Conservation (phyloP, 2,113 vertebrate species). For the Halcyon malimbica region DNA sequence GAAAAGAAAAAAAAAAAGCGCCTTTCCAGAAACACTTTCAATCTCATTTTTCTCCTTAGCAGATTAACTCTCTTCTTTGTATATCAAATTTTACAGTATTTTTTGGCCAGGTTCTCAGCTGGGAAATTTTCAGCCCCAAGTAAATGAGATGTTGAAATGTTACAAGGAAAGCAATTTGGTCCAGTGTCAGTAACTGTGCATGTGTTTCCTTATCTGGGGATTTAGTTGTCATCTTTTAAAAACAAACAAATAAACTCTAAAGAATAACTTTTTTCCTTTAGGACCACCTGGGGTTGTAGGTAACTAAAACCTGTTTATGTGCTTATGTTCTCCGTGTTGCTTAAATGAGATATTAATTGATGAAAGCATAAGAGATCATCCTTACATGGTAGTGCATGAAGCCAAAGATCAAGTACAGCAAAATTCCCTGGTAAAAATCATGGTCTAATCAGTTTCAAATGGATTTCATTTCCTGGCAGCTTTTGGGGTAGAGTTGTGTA, state of each 20-base stretch:
- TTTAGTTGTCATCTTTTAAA: not conserved
- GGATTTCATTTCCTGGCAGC: not conserved
- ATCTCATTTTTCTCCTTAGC: not conserved
- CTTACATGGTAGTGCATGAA: not conserved
- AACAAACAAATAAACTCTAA: not conserved
- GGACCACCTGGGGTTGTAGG: not conserved
- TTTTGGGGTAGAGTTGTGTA: not conserved
- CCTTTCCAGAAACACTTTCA: not conserved
- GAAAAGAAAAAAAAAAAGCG: no score
- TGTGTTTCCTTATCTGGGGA: not conserved
- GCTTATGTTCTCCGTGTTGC: not conserved
- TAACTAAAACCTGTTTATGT: not conserved
- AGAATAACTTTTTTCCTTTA: not conserved
- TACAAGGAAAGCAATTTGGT: not conserved
- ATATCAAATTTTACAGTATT: not conserved
- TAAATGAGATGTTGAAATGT: not conserved
- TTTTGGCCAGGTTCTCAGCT: not conserved
- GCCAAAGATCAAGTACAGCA: not conserved
- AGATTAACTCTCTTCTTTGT: not conserved
- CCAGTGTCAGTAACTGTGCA: not conserved
- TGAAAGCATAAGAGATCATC: not conserved
- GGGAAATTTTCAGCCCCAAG: not conserved
- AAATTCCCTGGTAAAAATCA: not conserved
- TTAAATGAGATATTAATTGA: not conserved
- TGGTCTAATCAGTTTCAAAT: not conserved